These are phyloP conservation scores for Antennarius striatus DNA, from an alignment of 2,113 vertebrate genomes.

Conservation along the genomic window DNA sequence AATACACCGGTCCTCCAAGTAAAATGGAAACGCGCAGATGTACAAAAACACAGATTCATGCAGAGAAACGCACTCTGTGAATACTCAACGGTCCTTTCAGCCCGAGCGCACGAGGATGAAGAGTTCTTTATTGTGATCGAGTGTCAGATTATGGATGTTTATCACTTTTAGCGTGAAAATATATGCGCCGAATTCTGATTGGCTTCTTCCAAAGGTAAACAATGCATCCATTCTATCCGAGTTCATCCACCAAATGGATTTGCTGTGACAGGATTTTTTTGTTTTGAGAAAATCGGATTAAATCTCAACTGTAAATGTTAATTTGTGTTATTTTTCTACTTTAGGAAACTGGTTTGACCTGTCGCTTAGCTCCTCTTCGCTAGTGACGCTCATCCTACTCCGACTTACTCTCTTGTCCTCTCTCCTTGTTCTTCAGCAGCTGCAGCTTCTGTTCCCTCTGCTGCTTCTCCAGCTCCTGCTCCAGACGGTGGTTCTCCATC, in stretches of 20 bases:
- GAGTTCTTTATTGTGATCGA: background rate
- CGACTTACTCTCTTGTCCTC: conserved; percentile 93
- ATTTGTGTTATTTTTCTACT: no score
- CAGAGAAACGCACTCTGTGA: conserved; percentile 22
- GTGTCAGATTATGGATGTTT: no score
- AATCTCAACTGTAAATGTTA: no score
- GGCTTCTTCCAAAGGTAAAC: no score
- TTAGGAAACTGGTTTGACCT: no score
- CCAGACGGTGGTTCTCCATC: conserved; percentile 93
- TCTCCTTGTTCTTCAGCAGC: conserved; percentile 97
- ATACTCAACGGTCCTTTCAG: conserved; percentile 29
- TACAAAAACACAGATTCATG: conserved; percentile 7
- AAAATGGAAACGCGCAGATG: conserved; percentile 56
- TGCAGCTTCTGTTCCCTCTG: conserved; percentile 95
- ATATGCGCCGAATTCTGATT: no score
- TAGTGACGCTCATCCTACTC: background rate
- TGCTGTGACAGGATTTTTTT: no score
- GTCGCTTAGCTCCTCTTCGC: no score
- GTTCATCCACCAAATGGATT: no score
- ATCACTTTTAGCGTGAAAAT: no score
- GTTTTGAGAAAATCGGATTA: no score
- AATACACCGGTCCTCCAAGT: conserved; percentile 59
- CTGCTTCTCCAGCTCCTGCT: conserved; percentile 97
- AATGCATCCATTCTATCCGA: no score
- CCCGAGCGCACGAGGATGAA: conserved; percentile 12